phyloP scores from a whole-genome alignment of 2,797 vertebrate genomes.

The Rhabdophis nuchalis region DNA sequence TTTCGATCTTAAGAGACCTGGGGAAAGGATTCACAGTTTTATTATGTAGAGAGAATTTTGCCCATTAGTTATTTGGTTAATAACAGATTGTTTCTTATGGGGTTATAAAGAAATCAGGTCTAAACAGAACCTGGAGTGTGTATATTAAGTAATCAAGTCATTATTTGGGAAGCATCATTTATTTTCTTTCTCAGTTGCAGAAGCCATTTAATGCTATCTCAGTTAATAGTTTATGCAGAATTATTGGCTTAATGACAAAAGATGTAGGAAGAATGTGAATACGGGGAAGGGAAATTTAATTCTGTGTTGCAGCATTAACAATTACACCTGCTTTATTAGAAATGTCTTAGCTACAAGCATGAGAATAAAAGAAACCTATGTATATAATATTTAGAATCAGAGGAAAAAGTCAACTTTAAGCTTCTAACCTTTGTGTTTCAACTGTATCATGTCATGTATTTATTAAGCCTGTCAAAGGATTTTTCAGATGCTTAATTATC shows the following conservation, averaged over 20 bases:
- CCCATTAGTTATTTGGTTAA: slow-evolving; percentile 1
- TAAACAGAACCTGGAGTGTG: slow-evolving; percentile 22
- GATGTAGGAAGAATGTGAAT: neutral
- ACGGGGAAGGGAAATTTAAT: neutral
- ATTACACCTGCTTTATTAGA: neutral
- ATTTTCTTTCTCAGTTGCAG: slow-evolving; percentile 26
- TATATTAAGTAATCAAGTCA: slow-evolving; percentile 27
- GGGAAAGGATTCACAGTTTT: neutral
- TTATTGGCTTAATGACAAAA: slow-evolving; percentile 2
- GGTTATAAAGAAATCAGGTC: neutral
- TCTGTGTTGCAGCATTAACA: slow-evolving; percentile 9
- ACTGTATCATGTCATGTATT: neutral
- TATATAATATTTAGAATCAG: neutral
- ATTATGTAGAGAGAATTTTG: slow-evolving; percentile 29
- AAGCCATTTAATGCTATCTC: slow-evolving; percentile 32
- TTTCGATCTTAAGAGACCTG: neutral
- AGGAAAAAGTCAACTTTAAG: neutral
- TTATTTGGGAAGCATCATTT: slow-evolving; percentile 31
- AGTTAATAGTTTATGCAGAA: neutral
- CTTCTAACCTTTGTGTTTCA: neutral
- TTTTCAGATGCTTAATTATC: slow-evolving; percentile 14
- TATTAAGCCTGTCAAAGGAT: slow-evolving; percentile 4
- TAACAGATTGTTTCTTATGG: neutral
- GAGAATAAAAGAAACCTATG: neutral
- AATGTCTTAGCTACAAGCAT: neutral